Conservation (phyloP, 2,888 invertebrate species). For the Strigamia transsilvanica region DNA sequence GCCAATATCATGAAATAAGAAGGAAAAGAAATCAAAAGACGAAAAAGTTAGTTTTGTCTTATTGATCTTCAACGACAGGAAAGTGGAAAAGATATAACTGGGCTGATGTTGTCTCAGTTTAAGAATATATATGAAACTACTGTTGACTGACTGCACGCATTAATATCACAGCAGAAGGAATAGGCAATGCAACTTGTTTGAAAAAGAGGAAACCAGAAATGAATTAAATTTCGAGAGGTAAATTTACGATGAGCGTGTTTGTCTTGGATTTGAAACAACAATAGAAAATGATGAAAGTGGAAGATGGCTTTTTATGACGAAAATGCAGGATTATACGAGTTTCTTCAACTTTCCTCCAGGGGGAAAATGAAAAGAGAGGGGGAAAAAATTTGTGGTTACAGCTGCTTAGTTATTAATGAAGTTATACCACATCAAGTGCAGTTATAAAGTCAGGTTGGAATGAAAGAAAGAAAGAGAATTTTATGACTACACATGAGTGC, state of each 20-base stretch:
- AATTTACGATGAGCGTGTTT: neutral
- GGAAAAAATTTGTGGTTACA: neutral
- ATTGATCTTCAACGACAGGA: too few relatives aligned
- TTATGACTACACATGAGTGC: neutral
- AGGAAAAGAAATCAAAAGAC: too few relatives aligned
- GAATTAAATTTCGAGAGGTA: too few relatives aligned
- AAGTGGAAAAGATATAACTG: too few relatives aligned
- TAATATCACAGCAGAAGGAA: neutral
- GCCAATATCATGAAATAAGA: too few relatives aligned
- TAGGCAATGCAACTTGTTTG: too few relatives aligned
- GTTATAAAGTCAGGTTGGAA: conserved; percentile 20
- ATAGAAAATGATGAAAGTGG: conserved; percentile 13
- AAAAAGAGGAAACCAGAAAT: too few relatives aligned
- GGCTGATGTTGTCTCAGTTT: too few relatives aligned
- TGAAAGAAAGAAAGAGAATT: neutral
- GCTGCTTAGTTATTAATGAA: conserved; percentile 23
- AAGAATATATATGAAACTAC: too few relatives aligned
- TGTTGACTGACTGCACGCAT: neutral
- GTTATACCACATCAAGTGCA: conserved; percentile 18
- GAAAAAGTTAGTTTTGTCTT: too few relatives aligned
- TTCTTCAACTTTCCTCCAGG: conserved; percentile 16
- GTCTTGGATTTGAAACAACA: neutral
- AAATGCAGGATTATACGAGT: conserved; percentile 10
- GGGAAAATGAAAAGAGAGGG: conserved; percentile 5
- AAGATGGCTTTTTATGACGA: neutral